Percentiles rank a stretch among this genome's conserved stretches.
phyloP scores from a whole-genome alignment of 2,113 vertebrate genomes.

The Ageneiosus marmoratus region DNA sequence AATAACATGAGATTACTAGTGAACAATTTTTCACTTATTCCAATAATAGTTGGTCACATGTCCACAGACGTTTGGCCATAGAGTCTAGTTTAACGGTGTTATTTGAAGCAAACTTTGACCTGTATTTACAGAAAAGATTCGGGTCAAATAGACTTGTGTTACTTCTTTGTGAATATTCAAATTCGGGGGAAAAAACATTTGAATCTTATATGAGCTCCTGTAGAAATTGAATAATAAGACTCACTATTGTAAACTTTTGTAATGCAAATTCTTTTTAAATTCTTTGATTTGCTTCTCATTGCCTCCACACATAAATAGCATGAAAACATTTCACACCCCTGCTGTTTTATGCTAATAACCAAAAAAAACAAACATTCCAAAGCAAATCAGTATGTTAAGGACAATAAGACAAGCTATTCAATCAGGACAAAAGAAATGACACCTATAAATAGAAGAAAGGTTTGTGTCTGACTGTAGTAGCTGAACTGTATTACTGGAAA shows the following conservation, averaged over 20 bases:
- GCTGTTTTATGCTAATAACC: neutral
- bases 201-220: neutral
- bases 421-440: neutral
- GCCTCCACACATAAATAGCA: neutral
- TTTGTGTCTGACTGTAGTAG: neutral
- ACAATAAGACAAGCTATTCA: too few species aligned
- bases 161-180: too few species aligned
- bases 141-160: neutral
- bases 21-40: neutral
- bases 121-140: neutral
- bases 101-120: neutral
- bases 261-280: too few species aligned
- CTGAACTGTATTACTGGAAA: neutral
- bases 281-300: too few species aligned
- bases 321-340: neutral
- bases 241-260: neutral
- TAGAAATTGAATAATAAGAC: neutral
- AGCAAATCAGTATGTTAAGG: neutral
- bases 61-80: neutral
- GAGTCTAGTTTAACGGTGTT: neutral
- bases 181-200: too few species aligned
- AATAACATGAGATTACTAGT: neutral
- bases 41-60: neutral
- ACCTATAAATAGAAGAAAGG: neutral
- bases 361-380: neutral